Conservation (phyloP, 1,140 invertebrate genomes). For the Drosophila athabasca region DNA sequence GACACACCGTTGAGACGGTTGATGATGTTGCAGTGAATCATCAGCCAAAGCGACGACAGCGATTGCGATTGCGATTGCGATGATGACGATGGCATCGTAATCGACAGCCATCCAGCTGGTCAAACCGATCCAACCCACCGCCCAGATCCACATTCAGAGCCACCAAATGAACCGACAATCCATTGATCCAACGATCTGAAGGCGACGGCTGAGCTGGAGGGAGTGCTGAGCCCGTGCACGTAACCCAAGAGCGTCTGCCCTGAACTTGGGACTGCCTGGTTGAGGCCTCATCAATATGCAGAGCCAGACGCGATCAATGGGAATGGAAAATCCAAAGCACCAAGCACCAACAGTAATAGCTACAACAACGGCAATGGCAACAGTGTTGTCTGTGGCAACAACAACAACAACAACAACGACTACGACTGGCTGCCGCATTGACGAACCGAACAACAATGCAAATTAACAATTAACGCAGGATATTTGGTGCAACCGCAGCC, state of each 20-base stretch:
- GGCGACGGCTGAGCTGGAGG: constrained; percentile 10
- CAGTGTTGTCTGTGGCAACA: constrained; percentile 12
- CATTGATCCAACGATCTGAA: constrained; percentile 5
- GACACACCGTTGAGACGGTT: neutral
- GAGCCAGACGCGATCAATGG: constrained; percentile 28
- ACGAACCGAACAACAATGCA: no score
- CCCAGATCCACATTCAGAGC: neutral
- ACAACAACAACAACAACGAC: neutral
- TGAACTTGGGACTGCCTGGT: constrained; percentile 40
- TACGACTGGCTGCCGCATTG: constrained; percentile 24
- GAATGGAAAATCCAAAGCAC: constrained; percentile 51
- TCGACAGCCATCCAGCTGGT: constrained; percentile 10
- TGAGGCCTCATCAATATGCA: constrained; percentile 52
- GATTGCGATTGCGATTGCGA: neutral
- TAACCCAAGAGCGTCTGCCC: constrained; percentile 50
- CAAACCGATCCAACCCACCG: neutral
- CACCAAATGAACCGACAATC: neutral
- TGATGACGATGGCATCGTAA: constrained; percentile 28
- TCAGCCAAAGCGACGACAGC: neutral
- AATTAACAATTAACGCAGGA: constrained; percentile 64
- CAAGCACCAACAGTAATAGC: neutral
- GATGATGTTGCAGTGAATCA: constrained; percentile 30
- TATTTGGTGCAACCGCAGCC: constrained; percentile 55
- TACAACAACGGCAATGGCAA: constrained; percentile 9
- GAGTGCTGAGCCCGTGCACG: constrained; percentile 48